Percentiles rank a stretch among this genome's conserved stretches.
Conservation (phyloP, 1,140 invertebrate species). For the Augochlora pura region DNA sequence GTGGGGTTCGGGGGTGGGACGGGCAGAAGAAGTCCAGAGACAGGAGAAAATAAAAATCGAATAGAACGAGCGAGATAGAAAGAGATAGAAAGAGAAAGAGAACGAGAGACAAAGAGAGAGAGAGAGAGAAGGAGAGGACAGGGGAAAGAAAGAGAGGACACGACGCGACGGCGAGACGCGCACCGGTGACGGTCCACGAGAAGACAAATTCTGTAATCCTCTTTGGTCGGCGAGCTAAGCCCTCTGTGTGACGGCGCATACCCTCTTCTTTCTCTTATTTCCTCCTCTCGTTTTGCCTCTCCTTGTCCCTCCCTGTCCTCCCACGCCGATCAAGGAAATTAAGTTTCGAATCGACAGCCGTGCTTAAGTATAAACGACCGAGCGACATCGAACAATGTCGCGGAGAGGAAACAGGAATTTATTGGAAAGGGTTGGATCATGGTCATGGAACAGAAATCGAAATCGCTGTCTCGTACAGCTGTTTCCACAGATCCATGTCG, state of each 20-base stretch:
- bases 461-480: not conserved
- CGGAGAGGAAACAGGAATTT: constrained; percentile 22
- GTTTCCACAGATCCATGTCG: not conserved
- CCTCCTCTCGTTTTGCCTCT: constrained; percentile 46
- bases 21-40: constrained; percentile 31
- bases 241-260: constrained; percentile 75
- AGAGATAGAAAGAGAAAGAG: not conserved
- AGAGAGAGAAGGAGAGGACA: not conserved
- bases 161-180: constrained; percentile 34
- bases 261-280: constrained; percentile 70
- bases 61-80: not conserved
- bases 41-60: constrained; percentile 35
- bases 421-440: not conserved
- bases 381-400: constrained; percentile 48
- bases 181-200: constrained; percentile 69
- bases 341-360: constrained; percentile 67
- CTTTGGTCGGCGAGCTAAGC: constrained; percentile 79
- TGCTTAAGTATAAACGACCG: constrained; percentile 64
- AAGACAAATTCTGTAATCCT: constrained; percentile 79
- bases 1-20: not conserved
- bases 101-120: not conserved
- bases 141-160: constrained; percentile 8
- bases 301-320: constrained; percentile 60
- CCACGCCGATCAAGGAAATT: constrained; percentile 69
- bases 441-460: not conserved